Evolutionary conservation across 2,113 vertebrate genomes (phyloP).

Genomic region (Origma solitaria): DNA sequence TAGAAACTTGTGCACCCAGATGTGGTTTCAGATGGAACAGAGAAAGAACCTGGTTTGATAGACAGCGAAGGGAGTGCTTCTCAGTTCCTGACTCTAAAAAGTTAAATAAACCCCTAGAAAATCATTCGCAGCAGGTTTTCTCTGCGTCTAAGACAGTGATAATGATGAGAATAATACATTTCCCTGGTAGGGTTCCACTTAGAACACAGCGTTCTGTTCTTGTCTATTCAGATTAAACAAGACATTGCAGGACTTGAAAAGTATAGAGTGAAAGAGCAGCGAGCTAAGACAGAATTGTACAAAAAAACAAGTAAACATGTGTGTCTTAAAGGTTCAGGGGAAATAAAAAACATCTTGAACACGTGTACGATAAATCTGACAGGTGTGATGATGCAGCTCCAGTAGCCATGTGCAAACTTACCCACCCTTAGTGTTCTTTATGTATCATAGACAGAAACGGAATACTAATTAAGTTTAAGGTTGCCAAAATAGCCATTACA

Average conservation of each 20-base stretch:
- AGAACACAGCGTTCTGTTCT: conserved; percentile 59
- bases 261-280: not conserved
- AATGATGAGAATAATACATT: conserved; percentile 40
- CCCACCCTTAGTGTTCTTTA: not conserved
- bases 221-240: conserved; percentile 57
- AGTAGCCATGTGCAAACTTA: not conserved
- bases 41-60: not conserved
- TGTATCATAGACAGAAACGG: not conserved
- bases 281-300: not conserved
- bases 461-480: not conserved
- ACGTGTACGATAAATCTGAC: not conserved
- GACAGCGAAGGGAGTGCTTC: not conserved
- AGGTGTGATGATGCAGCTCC: not conserved
- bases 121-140: not conserved
- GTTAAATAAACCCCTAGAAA: conserved; percentile 18
- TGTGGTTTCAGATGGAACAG: not conserved
- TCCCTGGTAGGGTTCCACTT: conserved; percentile 49
- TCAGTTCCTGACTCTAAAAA: not conserved
- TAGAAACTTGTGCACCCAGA: not conserved
- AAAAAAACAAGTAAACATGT: not conserved
- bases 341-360: not conserved
- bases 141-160: conserved; percentile 12
- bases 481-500: not conserved
- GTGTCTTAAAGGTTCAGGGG: not conserved
- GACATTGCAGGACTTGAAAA: conserved; percentile 32